A percentile compares a stretch with the other conserved stretches of the same genome.
Evolutionary conservation across 2,113 vertebrate genomes (phyloP).

Genomic region (Sitta europaea): DNA sequence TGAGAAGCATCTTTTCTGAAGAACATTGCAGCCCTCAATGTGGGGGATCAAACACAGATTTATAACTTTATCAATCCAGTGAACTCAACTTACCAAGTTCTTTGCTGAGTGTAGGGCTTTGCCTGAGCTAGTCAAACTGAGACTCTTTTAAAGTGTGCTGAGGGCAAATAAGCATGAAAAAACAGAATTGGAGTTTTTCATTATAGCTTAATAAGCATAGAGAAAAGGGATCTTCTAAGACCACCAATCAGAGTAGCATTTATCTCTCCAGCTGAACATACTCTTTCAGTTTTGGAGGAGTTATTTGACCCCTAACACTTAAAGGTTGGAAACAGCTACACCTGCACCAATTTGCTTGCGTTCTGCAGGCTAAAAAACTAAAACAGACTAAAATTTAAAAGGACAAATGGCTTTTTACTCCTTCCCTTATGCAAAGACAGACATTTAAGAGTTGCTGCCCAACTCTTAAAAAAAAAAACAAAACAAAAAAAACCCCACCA

Average conservation of each 20-base stretch:
- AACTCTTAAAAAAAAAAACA: background rate
- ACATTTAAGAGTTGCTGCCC: background rate
- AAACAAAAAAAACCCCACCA: background rate
- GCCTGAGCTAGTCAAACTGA: background rate
- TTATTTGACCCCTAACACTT: background rate
- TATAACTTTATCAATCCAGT: background rate
- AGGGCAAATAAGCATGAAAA: background rate
- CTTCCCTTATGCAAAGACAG: background rate
- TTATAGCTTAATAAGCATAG: background rate
- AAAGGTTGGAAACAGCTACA: background rate
- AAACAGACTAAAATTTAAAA: background rate
- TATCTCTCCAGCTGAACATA: background rate
- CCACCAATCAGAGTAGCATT: background rate
- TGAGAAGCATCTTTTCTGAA: background rate
- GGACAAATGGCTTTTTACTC: background rate
- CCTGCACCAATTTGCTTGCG: background rate
- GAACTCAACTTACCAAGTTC: background rate
- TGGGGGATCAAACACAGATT: background rate
- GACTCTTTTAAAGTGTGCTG: background rate
- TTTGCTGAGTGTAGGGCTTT: background rate
- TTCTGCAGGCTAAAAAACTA: background rate
- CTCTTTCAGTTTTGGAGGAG: background rate
- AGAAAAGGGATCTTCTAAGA: background rate
- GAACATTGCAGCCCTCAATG: background rate
- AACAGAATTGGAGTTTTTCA: background rate